phyloP scores from a whole-genome alignment of 1,140 invertebrate genomes.

The Oryctes rhinoceros region DNA sequence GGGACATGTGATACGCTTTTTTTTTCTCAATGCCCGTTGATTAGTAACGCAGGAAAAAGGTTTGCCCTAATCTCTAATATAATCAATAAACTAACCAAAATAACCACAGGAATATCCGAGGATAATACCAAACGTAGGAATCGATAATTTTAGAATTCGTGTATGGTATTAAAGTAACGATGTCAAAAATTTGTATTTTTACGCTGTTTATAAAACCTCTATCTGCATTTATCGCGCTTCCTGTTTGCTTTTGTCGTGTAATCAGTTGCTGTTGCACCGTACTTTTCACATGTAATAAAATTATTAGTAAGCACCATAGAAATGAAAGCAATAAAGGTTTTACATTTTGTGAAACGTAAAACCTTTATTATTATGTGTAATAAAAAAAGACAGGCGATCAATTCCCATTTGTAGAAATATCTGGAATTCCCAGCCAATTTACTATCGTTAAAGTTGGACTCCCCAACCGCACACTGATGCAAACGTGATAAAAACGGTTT shows the following conservation, averaged over 20 bases:
- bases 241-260: constrained; percentile 31
- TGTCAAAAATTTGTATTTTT: background rate
- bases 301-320: background rate
- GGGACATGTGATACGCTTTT: background rate
- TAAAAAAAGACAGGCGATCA: too few relatives aligned
- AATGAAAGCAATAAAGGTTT: background rate
- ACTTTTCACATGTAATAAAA: constrained; percentile 5
- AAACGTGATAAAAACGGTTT: too few relatives aligned
- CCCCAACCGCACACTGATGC: too few relatives aligned
- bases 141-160: constrained; percentile 12
- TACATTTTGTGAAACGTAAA: too few relatives aligned
- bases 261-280: constrained; percentile 3
- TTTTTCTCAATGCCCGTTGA: background rate
- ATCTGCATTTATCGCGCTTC: constrained; percentile 34
- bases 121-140: background rate
- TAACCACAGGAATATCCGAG: background rate
- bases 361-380: too few relatives aligned
- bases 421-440: background rate
- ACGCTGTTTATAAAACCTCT: constrained; percentile 36
- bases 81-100: constrained; percentile 27
- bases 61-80: background rate
- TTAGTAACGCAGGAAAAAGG: background rate
- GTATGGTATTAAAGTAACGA: constrained; percentile 7
- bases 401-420: background rate
- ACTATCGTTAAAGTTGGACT: background rate